Base-by-base conservation (phyloP, 2,888 invertebrate genomes). In the Buathra laborator region DNA sequence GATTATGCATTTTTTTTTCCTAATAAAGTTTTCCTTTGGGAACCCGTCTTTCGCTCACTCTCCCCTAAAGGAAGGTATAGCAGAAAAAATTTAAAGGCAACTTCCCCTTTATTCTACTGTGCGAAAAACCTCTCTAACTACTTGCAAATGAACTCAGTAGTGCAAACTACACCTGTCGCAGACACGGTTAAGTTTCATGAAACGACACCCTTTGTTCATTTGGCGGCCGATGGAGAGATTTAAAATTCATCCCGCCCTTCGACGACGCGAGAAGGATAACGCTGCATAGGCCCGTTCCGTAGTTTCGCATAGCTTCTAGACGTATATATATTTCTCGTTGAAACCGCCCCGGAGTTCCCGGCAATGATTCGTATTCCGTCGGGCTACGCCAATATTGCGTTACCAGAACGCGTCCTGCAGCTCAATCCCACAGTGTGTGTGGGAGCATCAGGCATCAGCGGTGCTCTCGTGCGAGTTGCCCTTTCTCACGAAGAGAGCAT, bases 301-400 rank as follows among this genome's bases (percentile, higher is more conserved):
- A 62, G 37, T 72, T 84, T 53, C 72, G 79, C 72, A 59, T 48
- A 59, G 75, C 72, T 71, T 71, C 74, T 48, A 80, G 76, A 70
- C 72, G 80, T 76, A 62, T 64, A 64, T 81, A 77, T 74, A 68
- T 76, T 80, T 64, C 56, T 72, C 66, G 72, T 51, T 64, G 32
- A 51, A 82, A 32, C 51, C 81, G 37, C 37, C 37, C 64, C 85
- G 74, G 66, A 6, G 14, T 14, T 74, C 82, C 87, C 86, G 85
- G 77, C 78, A 83, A 87, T 81, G 87, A 92, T 93, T 93, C 92
- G 91, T 93, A 93, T 93, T 93, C 93, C 89, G 86, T 80, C 81
- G 89, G 83, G 90, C 88, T 91, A 84, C 90, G 90, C 92, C 93
- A 93, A 93, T 93, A 93, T 93, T 93, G 93, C 93, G 93, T 93